Conservation (phyloP, 2,113 vertebrate genomes). For the Pterocles orientalis region DNA sequence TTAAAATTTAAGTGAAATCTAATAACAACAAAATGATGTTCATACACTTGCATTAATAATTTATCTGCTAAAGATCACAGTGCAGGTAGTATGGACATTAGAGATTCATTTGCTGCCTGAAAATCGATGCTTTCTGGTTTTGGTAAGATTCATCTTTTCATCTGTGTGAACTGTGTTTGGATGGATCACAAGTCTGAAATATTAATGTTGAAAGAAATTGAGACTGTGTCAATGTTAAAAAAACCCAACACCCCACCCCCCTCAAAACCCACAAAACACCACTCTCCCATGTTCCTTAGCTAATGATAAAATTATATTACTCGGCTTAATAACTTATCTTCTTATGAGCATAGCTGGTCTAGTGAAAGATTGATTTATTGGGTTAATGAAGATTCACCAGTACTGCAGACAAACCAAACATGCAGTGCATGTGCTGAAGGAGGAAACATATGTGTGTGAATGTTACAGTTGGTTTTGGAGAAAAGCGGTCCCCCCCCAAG, state of each 20-base stretch:
- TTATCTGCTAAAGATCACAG: constrained; percentile 73
- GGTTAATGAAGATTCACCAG: not conserved
- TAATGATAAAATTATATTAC: not conserved
- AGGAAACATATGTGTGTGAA: not conserved
- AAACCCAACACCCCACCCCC: not conserved
- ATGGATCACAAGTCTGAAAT: constrained; percentile 37
- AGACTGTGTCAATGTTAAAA: not conserved
- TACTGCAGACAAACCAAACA: not conserved
- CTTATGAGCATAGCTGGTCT: not conserved
- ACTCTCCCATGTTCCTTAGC: not conserved
- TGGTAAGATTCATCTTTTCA: constrained; percentile 43
- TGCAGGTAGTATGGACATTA: constrained; percentile 63
- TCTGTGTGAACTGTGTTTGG: constrained; percentile 36
- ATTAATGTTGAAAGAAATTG: constrained; percentile 50
- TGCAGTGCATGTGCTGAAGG: not conserved
- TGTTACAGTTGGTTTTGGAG: not conserved
- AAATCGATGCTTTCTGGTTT: constrained; percentile 62
- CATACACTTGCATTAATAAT: constrained; percentile 79
- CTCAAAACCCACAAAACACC: not conserved
- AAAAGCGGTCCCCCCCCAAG: not conserved
- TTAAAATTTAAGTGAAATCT: constrained; percentile 82
- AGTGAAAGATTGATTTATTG: not conserved
- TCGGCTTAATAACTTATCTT: constrained; percentile 10
- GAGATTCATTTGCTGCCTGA: constrained; percentile 56
- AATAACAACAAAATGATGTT: constrained; percentile 81